Base-by-base conservation (phyloP, 2,888 invertebrate genomes). In the Clanis bilineata region DNA sequence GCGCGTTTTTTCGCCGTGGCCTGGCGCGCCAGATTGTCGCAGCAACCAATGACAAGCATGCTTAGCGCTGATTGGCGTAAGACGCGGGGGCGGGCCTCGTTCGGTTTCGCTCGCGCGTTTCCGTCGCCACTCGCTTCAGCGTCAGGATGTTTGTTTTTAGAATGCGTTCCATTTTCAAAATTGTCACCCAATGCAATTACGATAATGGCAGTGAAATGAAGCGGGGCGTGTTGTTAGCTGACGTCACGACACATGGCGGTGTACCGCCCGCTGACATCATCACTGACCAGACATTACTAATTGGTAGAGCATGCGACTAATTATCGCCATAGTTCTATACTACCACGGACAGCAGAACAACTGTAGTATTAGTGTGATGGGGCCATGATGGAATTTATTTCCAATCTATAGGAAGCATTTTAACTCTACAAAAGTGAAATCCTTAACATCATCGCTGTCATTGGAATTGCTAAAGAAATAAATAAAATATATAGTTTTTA, bases 81-180 rank as follows among this genome's bases (percentile, higher is more conserved):
- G 44, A 62, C 64, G 79, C 79, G 83, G 72, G 76, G 84, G 84
- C 83, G 83, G 81, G 72, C 63, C 73, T 57, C 64, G 60, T 55
- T 67, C 68, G 74, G 77, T 66, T 76, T 78, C 77, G 74, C 82
- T 80, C 72, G 82, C 82, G 80, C 77, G 80, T 82, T 85, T 82
- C 76, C 82, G 74, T 77, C 63, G 68, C 66, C 67, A 69, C 51
- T 51, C 82, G 74, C 77, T 62, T 67, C 67, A 67, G 69, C 64
- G 70, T 66, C 71, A 59, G 60, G 62, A 63, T 78, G 75, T 82
- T 81, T 77, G 80, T 79, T 85, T 81, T 76, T 73, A 78, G 70
- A 77, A 79, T 73, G 68, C 63, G 67, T 68, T 69, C 62, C 66
- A 67, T 80, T 83, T 78, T 79, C 73, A 76, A 80, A 81, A 79